phyloP scores from a whole-genome alignment of 2,797 vertebrate species.

The Sciurus carolinensis region DNA sequence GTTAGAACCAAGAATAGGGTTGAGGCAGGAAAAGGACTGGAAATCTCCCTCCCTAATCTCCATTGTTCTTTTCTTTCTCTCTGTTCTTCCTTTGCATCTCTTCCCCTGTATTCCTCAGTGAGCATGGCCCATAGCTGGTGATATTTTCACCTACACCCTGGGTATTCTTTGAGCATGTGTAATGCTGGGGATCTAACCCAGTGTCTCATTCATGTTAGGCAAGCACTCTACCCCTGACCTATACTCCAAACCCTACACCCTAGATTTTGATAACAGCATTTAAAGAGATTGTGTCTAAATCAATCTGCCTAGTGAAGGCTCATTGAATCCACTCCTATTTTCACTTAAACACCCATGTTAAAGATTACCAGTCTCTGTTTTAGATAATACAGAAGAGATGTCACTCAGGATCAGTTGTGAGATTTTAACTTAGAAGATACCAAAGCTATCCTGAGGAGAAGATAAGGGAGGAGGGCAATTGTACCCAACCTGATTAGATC shows the following conservation, averaged over 20 bases:
- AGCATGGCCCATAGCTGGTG: neutral
- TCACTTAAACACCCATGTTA: neutral
- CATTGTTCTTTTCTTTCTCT: neutral
- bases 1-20: neutral
- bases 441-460: neutral
- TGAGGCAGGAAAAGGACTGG: too few species aligned
- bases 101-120: neutral
- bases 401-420: neutral
- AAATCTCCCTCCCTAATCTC: neutral
- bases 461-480: neutral
- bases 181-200: too few species aligned
- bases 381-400: neutral
- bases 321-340: neutral
- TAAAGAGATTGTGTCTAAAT: neutral
- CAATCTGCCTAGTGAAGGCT: neutral
- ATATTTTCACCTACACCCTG: neutral
- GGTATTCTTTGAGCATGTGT: too few species aligned
- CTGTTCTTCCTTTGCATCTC: neutral
- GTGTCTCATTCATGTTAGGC: too few species aligned
- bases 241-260: neutral
- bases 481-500: neutral
- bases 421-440: slow-evolving; percentile 6
- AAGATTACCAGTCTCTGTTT: neutral
- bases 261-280: neutral
- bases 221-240: neutral